phyloP scores from a whole-genome alignment of 2,797 vertebrate species.

The Lemur catta region DNA sequence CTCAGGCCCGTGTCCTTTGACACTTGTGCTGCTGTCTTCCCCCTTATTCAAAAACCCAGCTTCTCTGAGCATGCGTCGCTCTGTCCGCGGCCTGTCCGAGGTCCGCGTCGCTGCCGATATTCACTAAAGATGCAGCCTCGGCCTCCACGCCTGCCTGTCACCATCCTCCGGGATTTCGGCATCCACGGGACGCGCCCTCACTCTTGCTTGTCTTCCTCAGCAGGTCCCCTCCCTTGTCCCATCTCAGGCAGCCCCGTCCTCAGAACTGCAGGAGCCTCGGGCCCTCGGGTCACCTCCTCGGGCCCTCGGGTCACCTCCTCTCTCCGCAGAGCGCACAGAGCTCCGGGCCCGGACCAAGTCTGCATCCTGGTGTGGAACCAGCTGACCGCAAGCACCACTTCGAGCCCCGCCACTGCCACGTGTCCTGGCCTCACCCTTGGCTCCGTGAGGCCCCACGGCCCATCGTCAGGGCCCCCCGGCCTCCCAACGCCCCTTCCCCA shows the following conservation, averaged over 20 bases:
- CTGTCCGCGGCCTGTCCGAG: neutral
- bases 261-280: neutral
- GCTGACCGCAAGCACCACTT: accelerated
- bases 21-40: too few relatives aligned
- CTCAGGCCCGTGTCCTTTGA: too few relatives aligned
- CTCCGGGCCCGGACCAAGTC: neutral
- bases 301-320: accelerated
- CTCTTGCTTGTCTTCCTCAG: accelerated
- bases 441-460: accelerated
- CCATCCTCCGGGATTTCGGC: accelerated
- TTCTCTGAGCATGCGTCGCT: accelerated
- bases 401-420: accelerated
- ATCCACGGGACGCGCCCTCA: accelerated
- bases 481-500: accelerated
- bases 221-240: accelerated
- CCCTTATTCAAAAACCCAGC: accelerated
- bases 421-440: neutral
- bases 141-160: accelerated
- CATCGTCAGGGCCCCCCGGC: neutral
- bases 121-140: accelerated
- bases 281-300: accelerated
- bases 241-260: accelerated
- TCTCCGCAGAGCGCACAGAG: neutral
- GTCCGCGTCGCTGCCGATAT: accelerated
- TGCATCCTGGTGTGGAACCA: accelerated